A percentile compares a stretch with the other conserved stretches of the same genome.
Evolutionary conservation across 1,140 invertebrate genomes (phyloP).

Genomic region (Ostrea edulis): DNA sequence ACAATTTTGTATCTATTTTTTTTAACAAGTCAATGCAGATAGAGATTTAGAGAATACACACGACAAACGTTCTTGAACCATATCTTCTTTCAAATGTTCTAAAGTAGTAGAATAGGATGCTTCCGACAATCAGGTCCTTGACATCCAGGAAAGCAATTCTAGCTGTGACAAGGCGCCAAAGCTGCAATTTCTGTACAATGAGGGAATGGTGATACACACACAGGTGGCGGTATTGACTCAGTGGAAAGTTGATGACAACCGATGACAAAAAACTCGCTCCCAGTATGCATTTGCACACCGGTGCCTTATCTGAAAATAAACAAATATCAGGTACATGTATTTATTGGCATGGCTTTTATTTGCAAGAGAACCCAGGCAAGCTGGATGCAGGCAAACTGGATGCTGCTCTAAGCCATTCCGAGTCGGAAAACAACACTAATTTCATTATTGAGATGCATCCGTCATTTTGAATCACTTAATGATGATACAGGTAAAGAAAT

Average conservation of each 20-base stretch:
- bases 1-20: no score
- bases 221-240: slow-evolving; percentile 63
- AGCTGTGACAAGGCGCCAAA: slow-evolving; percentile 80
- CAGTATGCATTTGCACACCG: slow-evolving; percentile 68
- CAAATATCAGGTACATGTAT: background rate
- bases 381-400: no score
- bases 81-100: slow-evolving; percentile 82
- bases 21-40: no score
- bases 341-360: no score
- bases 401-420: no score
- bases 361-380: no score
- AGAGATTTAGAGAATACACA: slow-evolving; percentile 47
- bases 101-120: slow-evolving; percentile 82
- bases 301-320: slow-evolving; percentile 65
- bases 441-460: no score
- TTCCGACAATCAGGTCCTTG: slow-evolving; percentile 81
- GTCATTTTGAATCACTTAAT: no score
- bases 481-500: no score
- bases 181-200: slow-evolving; percentile 71
- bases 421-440: no score
- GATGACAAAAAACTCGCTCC: slow-evolving; percentile 63
- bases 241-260: slow-evolving; percentile 65
- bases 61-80: slow-evolving; percentile 81
- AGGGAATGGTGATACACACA: slow-evolving; percentile 65
- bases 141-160: slow-evolving; percentile 81